Evolutionary conservation across 2,888 invertebrate genomes (phyloP).

Genomic region (Temnothorax rugatulus): DNA sequence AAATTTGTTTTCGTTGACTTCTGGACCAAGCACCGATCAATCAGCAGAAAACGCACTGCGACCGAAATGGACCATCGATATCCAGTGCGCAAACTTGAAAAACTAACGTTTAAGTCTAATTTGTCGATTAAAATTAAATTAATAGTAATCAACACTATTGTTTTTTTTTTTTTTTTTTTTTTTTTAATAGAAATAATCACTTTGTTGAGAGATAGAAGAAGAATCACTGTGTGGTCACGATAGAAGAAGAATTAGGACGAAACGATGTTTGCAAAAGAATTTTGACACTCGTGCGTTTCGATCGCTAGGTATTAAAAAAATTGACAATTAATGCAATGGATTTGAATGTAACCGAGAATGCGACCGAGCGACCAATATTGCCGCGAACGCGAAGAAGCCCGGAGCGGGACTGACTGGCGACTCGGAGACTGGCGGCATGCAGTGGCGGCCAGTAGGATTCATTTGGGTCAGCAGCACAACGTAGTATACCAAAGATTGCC

Average conservation of each 20-base stretch:
- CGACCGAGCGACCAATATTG: constrained; percentile 69
- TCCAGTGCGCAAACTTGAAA: background rate
- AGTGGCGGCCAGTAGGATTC: constrained; percentile 74
- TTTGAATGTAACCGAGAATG: constrained; percentile 5
- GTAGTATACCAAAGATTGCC: constrained; percentile 73
- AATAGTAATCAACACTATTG: background rate
- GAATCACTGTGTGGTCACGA: background rate
- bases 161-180: too few species aligned
- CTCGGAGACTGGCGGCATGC: constrained; percentile 61
- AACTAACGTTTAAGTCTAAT: background rate
- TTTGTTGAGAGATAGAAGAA: background rate
- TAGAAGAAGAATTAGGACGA: background rate
- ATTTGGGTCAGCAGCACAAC: constrained; percentile 84
- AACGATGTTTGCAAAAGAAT: background rate
- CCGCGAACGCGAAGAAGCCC: constrained; percentile 81
- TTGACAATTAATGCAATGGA: background rate
- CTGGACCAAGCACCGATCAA: background rate
- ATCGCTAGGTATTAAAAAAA: background rate
- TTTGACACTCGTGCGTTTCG: background rate
- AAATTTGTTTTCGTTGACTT: constrained; percentile 7
- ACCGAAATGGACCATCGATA: background rate
- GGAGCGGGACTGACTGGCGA: constrained; percentile 82
- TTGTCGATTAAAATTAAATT: constrained; percentile 13
- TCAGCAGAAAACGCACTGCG: constrained; percentile 2
- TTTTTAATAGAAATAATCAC: background rate